Percentiles rank a stretch among this genome's conserved stretches.
Conservation (phyloP, 2,797 vertebrate genomes). For the Cyprinodon diabolis region DNA sequence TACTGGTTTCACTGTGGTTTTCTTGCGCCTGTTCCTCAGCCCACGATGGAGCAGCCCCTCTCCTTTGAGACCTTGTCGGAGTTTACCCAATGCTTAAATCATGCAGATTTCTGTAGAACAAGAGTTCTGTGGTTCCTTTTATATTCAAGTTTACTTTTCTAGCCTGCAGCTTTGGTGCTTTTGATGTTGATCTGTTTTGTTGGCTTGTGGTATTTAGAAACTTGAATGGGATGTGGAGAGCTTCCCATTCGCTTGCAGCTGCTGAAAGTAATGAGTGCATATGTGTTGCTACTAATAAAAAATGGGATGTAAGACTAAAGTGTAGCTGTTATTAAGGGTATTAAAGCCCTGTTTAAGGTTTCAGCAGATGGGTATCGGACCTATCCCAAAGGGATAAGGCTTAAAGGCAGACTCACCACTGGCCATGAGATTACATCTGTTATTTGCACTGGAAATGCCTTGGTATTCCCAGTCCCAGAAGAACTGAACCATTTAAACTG, state of each 20-base stretch:
- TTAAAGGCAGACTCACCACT: slow-evolving; percentile 4
- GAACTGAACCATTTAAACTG: background rate
- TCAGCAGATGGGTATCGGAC: background rate
- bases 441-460: background rate
- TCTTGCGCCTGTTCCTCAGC: slow-evolving; percentile 51
- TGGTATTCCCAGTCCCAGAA: background rate
- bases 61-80: slow-evolving; percentile 38
- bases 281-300: slow-evolving; percentile 16
- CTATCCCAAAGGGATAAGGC: background rate
- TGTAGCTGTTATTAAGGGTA: slow-evolving; percentile 48
- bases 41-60: slow-evolving; percentile 30
- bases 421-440: slow-evolving; percentile 1
- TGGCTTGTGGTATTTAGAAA: slow-evolving; percentile 25
- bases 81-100: slow-evolving; percentile 43
- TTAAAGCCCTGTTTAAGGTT: background rate
- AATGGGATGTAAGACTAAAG: slow-evolving; percentile 36
- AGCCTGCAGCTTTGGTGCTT: slow-evolving; percentile 17
- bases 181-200: slow-evolving; percentile 32
- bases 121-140: slow-evolving; percentile 58
- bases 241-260: slow-evolving; percentile 24
- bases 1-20: slow-evolving; percentile 68
- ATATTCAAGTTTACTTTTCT: slow-evolving; percentile 24
- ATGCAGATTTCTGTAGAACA: slow-evolving; percentile 35
- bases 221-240: slow-evolving; percentile 16
- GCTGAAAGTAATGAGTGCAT: slow-evolving; percentile 30